phyloP scores from a whole-genome alignment of 2,888 invertebrate genomes.

The Ichneumon xanthorius region DNA sequence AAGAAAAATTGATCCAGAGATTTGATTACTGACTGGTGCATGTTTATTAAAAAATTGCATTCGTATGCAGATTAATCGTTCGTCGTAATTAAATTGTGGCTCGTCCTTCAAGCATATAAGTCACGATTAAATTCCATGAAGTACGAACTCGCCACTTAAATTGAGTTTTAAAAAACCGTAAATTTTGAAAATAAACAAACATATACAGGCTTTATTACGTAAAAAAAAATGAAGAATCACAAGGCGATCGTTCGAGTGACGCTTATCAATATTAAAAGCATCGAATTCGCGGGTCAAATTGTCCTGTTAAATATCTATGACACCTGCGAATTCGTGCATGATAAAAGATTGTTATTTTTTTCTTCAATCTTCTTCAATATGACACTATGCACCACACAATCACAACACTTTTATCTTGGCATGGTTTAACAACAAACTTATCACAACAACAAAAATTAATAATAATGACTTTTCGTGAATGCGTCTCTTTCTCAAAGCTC shows the following conservation, averaged over 20 bases:
- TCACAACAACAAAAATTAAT: slow-evolving; percentile 18
- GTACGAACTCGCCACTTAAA: slow-evolving; percentile 33
- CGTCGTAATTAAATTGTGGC: slow-evolving; percentile 29
- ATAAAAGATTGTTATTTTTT: slow-evolving; percentile 12
- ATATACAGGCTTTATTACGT: slow-evolving; percentile 83
- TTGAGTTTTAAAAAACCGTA: slow-evolving; percentile 10
- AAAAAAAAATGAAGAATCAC: slow-evolving; percentile 12
- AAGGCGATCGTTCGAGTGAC: neutral
- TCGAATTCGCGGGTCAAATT: slow-evolving; percentile 22
- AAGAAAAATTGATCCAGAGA: slow-evolving; percentile 26
- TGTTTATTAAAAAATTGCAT: slow-evolving; percentile 69
- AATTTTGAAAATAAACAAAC: slow-evolving; percentile 74
- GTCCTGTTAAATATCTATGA: neutral
- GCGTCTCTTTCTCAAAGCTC: slow-evolving; percentile 70
- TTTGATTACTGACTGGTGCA: slow-evolving; percentile 64
- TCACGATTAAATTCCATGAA: slow-evolving; percentile 40
- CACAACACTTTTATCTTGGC: slow-evolving; percentile 78
- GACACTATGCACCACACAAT: slow-evolving; percentile 72
- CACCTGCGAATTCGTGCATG: slow-evolving; percentile 31
- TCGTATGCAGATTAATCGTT: slow-evolving; percentile 56
- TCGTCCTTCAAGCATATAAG: slow-evolving; percentile 20
- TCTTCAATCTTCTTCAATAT: slow-evolving; percentile 44
- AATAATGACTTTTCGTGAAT: slow-evolving; percentile 53
- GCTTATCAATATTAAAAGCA: neutral
- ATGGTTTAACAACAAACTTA: slow-evolving; percentile 71